Evolutionary conservation across 1,140 invertebrate species (phyloP).

Genomic region (Branchinecta lynchi): DNA sequence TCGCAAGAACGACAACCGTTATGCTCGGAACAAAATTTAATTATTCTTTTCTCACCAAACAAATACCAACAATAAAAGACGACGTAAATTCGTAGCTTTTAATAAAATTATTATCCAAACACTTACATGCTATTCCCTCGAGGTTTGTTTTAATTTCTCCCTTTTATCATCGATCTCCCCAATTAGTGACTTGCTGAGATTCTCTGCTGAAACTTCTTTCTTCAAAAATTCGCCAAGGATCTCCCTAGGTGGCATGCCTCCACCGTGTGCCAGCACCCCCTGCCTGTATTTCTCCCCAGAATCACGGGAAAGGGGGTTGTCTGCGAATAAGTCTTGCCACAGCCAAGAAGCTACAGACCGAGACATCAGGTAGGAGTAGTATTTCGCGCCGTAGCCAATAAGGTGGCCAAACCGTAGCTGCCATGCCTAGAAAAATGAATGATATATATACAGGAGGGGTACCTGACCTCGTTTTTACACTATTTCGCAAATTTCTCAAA

Average conservation of each 20-base stretch:
- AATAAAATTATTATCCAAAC: too few relatives aligned
- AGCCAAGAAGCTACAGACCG: constrained; percentile 80
- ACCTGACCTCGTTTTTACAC: too few relatives aligned
- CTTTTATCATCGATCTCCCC: constrained; percentile 33
- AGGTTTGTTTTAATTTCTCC: constrained; percentile 19
- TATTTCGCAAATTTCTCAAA: too few relatives aligned
- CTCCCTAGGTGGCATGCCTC: constrained; percentile 55
- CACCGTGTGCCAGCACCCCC: constrained; percentile 71
- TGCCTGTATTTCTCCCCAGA: constrained; percentile 58
- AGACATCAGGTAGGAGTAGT: constrained; percentile 93
- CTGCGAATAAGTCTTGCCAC: constrained; percentile 74
- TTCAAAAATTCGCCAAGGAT: constrained; percentile 56
- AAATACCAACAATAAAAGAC: too few relatives aligned
- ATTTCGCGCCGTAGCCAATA: constrained; percentile 94
- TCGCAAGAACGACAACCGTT: too few relatives aligned
- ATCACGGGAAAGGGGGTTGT: constrained; percentile 57
- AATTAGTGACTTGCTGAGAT: constrained; percentile 36
- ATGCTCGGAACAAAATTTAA: too few relatives aligned
- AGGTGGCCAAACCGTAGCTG: constrained; percentile 91
- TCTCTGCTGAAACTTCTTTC: constrained; percentile 44
- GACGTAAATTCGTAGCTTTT: too few relatives aligned
- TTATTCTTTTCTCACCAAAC: too few relatives aligned
- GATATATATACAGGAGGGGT: too few relatives aligned
- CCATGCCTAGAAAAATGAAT: constrained; percentile 52
- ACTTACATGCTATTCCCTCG: background rate